Evolutionary conservation across 2,888 invertebrate genomes (phyloP), one percentile per base, ranked within the genome.

Genomic region (Tenthredo distinguenda): DNA sequence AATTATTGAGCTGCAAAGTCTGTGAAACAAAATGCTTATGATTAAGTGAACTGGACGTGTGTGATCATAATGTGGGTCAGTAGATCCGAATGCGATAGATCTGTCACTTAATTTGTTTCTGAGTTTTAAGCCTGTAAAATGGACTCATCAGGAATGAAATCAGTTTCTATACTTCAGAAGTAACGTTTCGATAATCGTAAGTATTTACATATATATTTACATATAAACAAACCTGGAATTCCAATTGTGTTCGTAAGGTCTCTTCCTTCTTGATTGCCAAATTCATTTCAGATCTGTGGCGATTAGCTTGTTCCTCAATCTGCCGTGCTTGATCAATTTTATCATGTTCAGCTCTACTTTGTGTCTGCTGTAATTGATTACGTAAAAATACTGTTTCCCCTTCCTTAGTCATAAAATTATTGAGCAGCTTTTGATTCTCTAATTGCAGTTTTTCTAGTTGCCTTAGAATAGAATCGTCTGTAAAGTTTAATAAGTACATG

Each of bases 311-410:
- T 84, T 91, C 90, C 83, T 93, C 91, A 1, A 92, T 87, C n/a
- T 89, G 86, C 47, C 89, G 88, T 7, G 89, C 87, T 62, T 90
- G 91, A 43, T 92, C 91, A 47, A 88, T 85, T 84, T 86, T 90
- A 26, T 91, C 90, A 79, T 90, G 90, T 55, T 91, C 90, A 37
- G 90, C 87, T n/a, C 91, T 87, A 3, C 87, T 47, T 77, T 91
- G 90, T 26, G 88, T 87, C 85, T 91, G 91, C 34, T 90, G 90
- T 7, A 92, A 82, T 76, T 91, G 91, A 76, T 89, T 90, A 6
- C 93, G 87, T 6, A 93, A 84, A 88, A 91, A 92, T 34, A 87
- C 88, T 0, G 89, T 88, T 86, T 93, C 93, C 4, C 93, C 93
- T 71, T 92, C 90, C 85, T 93, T 93, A 0, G 91, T 90, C 88